Conservation (phyloP, 2,888 invertebrate genomes). For the Fragum fragum region DNA sequence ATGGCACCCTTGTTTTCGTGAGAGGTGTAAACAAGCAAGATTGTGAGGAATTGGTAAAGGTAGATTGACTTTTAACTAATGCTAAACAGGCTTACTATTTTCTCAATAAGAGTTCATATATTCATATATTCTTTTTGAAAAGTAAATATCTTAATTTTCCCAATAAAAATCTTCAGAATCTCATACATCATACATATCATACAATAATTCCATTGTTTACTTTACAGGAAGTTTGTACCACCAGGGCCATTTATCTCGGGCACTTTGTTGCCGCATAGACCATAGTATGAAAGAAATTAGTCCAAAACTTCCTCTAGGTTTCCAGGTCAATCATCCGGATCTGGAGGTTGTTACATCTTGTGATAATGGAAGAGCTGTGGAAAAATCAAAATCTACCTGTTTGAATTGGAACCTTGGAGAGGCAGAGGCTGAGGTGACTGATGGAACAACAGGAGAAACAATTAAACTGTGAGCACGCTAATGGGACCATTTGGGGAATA, state of each 20-base stretch:
- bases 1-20: too few species aligned
- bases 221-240: constrained; percentile 85
- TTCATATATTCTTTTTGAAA: too few species aligned
- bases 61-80: too few species aligned
- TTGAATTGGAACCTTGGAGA: constrained; percentile 86
- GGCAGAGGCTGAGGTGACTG: constrained; percentile 84
- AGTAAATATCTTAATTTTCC: too few species aligned
- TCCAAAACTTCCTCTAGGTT: constrained; percentile 79
- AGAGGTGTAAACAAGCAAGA: too few species aligned
- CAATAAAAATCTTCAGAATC: too few species aligned
- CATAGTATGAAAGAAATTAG: constrained; percentile 73
- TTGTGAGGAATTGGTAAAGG: too few species aligned
- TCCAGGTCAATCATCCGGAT: constrained; percentile 85
- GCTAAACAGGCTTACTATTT: too few species aligned
- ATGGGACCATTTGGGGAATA: too few species aligned
- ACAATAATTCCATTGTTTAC: neutral
- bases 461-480: constrained; percentile 11
- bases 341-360: constrained; percentile 85
- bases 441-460: constrained; percentile 83
- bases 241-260: constrained; percentile 86
- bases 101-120: too few species aligned
- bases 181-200: too few species aligned
- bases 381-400: constrained; percentile 86
- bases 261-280: constrained; percentile 86
- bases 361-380: constrained; percentile 84